A percentile compares a stretch with the other conserved stretches of the same genome.
These are phyloP conservation scores for Drosophila nr. perissopoda DNA, from an alignment of 2,888 invertebrate genomes.

Conservation along the genomic window DNA sequence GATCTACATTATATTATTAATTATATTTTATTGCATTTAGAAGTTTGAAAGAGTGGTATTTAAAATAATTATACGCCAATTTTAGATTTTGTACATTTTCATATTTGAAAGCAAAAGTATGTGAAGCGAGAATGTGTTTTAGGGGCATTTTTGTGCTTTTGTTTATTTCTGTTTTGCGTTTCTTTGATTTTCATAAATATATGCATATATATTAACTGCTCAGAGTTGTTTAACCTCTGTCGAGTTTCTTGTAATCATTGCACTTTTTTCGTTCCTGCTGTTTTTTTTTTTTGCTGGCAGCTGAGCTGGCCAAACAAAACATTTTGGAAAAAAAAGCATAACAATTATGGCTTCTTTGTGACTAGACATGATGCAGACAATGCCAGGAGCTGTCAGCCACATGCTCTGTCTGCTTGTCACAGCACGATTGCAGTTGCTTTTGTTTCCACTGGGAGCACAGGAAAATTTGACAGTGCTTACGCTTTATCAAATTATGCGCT, in stretches of 20 bases:
- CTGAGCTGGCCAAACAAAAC: slow-evolving; percentile 53
- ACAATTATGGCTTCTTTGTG: slow-evolving; percentile 45
- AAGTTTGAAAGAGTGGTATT: not conserved
- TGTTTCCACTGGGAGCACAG: slow-evolving; percentile 18
- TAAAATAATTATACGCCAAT: not conserved
- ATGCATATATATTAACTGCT: not conserved
- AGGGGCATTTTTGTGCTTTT: not conserved
- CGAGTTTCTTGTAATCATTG: slow-evolving; percentile 59
- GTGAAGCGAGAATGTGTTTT: not conserved
- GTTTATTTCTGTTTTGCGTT: not conserved
- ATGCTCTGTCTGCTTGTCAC: slow-evolving; percentile 41
- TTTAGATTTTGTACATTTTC: not conserved
- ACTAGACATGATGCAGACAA: slow-evolving; percentile 68
- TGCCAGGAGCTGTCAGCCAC: slow-evolving; percentile 52
- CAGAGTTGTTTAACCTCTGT: slow-evolving; percentile 21
- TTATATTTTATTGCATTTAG: not conserved
- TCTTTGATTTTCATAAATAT: not conserved
- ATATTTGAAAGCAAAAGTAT: not conserved
- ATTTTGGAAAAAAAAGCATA: slow-evolving; percentile 29
- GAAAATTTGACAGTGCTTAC: slow-evolving; percentile 2
- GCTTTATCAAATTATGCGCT: slow-evolving; percentile 36
- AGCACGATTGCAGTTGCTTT: slow-evolving; percentile 25
- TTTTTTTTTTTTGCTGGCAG: slow-evolving; percentile 15
- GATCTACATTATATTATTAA: not conserved
- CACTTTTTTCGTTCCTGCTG: slow-evolving; percentile 15